Evolutionary conservation across 2,888 invertebrate genomes (phyloP), one percentile per base, ranked within the genome.

Genomic region (Mesorhabditis spiculigera): DNA sequence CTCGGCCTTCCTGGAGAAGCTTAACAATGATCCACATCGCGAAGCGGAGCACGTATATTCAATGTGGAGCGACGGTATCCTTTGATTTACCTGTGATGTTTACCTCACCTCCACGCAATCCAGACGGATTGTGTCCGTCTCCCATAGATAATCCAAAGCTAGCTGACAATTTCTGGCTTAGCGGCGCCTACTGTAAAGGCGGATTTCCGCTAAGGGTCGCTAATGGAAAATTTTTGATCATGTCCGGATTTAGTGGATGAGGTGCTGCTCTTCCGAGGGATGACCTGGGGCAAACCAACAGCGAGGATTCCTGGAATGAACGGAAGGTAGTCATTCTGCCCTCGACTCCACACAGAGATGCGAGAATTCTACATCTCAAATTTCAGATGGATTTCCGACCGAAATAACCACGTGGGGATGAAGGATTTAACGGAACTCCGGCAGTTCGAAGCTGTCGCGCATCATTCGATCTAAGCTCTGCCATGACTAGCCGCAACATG

Each of bases 251-350:
- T 28, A 81, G 82, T 84, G 43, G 85, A 85, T 69, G 85, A 85
- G 71, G 81, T 85, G 8, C 77, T 84, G 13, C 67, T 83, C 45
- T 81, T 78, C 75, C 79, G 82, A 45, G 82, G 84, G 66, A 77
- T 83, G 80, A 83, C 82, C 42, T 85, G 85, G 85, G 85, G 85
- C 44, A 85, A 85, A 67, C 84, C 84, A 65, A 85, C 85, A 0
- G 74, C 79, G 28, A 70, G 85, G 64, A 85, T 85, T 72, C 83
- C 85, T 41, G 82, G 83, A 69, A 80, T 81, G 81, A 81, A 82
- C 67, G 81, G 81, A 50, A 8, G 64, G 42, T 63, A 3, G 10
- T 13, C n/a, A 58, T 10, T 13, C 10, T 58, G 10, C n/a, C n/a
- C 28, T 28, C 28, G 28, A 28, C 28, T 28, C 28, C 28, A 28